Evolutionary conservation across 2,797 vertebrate genomes (phyloP).

Genomic region (Siniperca scherzeri): DNA sequence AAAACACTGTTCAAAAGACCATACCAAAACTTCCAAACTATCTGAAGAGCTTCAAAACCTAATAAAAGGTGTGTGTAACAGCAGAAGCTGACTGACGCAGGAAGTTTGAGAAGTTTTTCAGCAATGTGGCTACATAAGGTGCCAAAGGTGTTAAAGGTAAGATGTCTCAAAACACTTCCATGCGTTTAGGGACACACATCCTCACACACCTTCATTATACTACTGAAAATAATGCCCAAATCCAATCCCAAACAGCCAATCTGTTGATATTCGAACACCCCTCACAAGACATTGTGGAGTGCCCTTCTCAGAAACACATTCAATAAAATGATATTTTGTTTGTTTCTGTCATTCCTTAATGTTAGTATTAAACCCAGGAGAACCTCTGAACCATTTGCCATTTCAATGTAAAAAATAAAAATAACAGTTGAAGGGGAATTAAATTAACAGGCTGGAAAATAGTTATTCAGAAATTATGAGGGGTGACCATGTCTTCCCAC

Average conservation of each 20-base stretch:
- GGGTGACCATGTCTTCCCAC: slow-evolving; percentile 64
- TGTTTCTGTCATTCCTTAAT: slow-evolving; percentile 32
- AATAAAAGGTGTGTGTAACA: slow-evolving; percentile 57
- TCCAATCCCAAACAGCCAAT: slow-evolving; percentile 56
- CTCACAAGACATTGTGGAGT: slow-evolving; percentile 16
- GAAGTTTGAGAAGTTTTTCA: slow-evolving; percentile 64
- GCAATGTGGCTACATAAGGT: slow-evolving; percentile 71
- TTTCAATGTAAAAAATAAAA: slow-evolving; percentile 72
- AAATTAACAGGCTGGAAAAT: slow-evolving; percentile 82
- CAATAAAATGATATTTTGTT: slow-evolving; percentile 41
- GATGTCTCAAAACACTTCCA: slow-evolving; percentile 54
- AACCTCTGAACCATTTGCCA: slow-evolving; percentile 85
- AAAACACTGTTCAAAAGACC: slow-evolving; percentile 66
- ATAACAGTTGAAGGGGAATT: slow-evolving; percentile 74
- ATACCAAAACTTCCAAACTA: slow-evolving; percentile 62
- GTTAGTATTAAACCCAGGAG: slow-evolving; percentile 81
- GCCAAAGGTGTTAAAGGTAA: slow-evolving; percentile 61
- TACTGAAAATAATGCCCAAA: slow-evolving; percentile 70
- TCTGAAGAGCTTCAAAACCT: slow-evolving; percentile 54
- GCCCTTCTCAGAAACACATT: slow-evolving; percentile 57
- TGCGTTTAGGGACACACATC: slow-evolving; percentile 53
- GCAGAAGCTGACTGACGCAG: slow-evolving; percentile 73
- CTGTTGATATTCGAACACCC: slow-evolving; percentile 47
- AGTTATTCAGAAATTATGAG: slow-evolving; percentile 77
- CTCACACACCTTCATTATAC: slow-evolving; percentile 57